Evolutionary conservation across 2,113 vertebrate species (phyloP).

Genomic region (Cyphomyrus plagiostoma): DNA sequence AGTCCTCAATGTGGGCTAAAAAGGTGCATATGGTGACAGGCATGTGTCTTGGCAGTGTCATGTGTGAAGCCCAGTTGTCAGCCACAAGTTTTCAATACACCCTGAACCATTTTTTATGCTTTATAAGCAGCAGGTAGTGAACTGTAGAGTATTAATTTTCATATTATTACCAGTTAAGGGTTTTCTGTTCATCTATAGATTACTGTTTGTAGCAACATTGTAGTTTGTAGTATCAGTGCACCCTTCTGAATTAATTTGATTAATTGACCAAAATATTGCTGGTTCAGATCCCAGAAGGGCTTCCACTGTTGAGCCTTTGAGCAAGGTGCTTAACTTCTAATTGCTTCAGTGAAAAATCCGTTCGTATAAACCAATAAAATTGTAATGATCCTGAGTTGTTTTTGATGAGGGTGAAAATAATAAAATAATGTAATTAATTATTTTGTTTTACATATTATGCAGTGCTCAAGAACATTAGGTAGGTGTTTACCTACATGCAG

Average conservation of each 20-base stretch:
- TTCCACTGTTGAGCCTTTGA: neutral
- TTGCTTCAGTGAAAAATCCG: neutral
- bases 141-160: neutral
- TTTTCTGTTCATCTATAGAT: neutral
- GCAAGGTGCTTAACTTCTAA: neutral
- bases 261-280: neutral
- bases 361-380: neutral
- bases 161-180: neutral
- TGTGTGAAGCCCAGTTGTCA: neutral
- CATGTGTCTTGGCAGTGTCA: neutral
- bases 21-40: neutral
- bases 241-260: neutral
- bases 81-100: neutral
- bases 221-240: neutral
- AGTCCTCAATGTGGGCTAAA: neutral
- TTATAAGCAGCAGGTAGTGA: neutral
- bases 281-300: neutral
- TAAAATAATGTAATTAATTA: neutral
- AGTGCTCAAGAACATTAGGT: neutral
- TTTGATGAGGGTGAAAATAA: constrained; percentile 4
- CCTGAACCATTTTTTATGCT: neutral
- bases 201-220: neutral
- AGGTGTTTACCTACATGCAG: neutral
- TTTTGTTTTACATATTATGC: neutral
- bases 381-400: neutral